phyloP scores from a whole-genome alignment of 2,888 invertebrate species.

The Stictocephala bisonia region DNA sequence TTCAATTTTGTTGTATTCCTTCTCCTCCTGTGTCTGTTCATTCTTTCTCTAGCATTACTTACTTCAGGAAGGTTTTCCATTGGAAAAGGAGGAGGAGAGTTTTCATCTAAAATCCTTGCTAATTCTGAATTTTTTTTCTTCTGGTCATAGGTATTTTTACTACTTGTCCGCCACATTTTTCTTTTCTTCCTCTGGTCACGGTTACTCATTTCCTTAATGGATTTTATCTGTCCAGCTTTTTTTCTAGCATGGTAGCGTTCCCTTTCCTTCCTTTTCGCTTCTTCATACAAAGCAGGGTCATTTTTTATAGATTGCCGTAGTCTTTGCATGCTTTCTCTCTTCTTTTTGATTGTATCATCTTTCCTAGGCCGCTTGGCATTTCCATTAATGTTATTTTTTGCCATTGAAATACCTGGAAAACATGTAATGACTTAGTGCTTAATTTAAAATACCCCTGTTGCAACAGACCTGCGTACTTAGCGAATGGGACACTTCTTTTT shows the following conservation, averaged over 20 bases:
- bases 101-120: slow-evolving; percentile 11
- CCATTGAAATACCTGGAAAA: slow-evolving; percentile 19
- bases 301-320: slow-evolving; percentile 23
- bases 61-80: not conserved
- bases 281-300: slow-evolving; percentile 26
- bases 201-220: slow-evolving; percentile 11
- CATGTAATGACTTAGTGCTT: slow-evolving; percentile 19
- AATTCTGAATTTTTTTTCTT: slow-evolving; percentile 17
- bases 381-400: slow-evolving; percentile 19
- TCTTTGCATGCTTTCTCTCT: slow-evolving; percentile 10
- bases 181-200: slow-evolving; percentile 23
- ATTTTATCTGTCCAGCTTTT: slow-evolving; percentile 25
- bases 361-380: slow-evolving; percentile 15
- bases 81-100: slow-evolving; percentile 13
- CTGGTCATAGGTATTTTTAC: slow-evolving; percentile 18
- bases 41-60: not conserved
- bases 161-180: slow-evolving; percentile 14
- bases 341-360: slow-evolving; percentile 17
- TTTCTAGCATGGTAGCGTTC: slow-evolving; percentile 26
- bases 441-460: no score
- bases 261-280: slow-evolving; percentile 33
- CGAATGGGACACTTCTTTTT: no score
- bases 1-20: slow-evolving; percentile 27
- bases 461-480: no score
- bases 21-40: slow-evolving; percentile 19